Conservation (phyloP, 92 coral and sea anemone genomes). For the Paragorgia papillata region DNA sequence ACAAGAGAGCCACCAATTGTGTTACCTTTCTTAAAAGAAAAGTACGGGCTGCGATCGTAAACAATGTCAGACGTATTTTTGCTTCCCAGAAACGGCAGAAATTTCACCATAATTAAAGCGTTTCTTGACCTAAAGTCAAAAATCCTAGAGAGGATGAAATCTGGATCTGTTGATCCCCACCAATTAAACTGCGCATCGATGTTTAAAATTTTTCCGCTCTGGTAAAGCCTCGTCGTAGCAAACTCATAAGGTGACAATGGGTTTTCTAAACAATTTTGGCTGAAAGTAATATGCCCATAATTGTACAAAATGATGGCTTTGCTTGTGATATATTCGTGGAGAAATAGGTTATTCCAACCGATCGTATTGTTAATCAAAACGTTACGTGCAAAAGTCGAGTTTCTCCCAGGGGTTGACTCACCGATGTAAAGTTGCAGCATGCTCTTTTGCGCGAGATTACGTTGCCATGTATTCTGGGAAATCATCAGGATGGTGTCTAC, state of each 20-base stretch:
- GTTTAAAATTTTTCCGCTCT: constrained; percentile 12
- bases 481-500: background rate
- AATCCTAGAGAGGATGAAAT: constrained; percentile 52
- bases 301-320: background rate
- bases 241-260: constrained; percentile 40
- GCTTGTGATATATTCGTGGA: background rate
- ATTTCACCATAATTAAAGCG: constrained; percentile 51
- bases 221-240: constrained; percentile 37
- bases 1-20: constrained; percentile 61
- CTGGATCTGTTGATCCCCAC: constrained; percentile 69
- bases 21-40: constrained; percentile 48
- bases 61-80: constrained; percentile 17
- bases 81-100: constrained; percentile 59
- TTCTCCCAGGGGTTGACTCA: background rate
- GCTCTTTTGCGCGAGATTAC: background rate
- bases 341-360: background rate
- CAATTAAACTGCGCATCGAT: constrained; percentile 66
- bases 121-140: constrained; percentile 65
- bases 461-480: background rate
- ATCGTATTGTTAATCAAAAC: background rate
- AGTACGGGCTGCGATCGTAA: background rate
- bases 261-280: constrained; percentile 51
- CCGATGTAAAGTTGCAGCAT: background rate
- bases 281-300: constrained; percentile 25
- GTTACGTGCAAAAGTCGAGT: background rate